phyloP scores from a whole-genome alignment of 2,888 invertebrate species.

The Sphaerophoria rueppellii region DNA sequence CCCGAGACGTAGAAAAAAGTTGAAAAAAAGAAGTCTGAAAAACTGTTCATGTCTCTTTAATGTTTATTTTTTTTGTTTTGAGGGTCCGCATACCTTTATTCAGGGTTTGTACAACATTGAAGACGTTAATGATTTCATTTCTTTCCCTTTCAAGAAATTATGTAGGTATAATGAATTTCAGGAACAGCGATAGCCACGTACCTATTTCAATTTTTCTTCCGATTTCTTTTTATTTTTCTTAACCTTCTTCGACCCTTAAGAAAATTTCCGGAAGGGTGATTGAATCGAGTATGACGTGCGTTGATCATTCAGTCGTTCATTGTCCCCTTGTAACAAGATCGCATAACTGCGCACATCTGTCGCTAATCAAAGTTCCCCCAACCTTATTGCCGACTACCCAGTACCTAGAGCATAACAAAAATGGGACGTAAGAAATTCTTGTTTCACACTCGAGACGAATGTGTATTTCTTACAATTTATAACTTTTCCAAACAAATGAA shows the following conservation, averaged over 20 bases:
- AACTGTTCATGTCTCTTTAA: too few relatives aligned
- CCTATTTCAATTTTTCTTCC: slow-evolving; percentile 38
- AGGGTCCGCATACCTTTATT: too few relatives aligned
- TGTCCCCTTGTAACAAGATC: slow-evolving; percentile 33
- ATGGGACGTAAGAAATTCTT: slow-evolving; percentile 15
- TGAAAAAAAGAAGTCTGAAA: too few relatives aligned
- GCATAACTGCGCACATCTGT: slow-evolving; percentile 61
- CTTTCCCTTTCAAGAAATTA: too few relatives aligned
- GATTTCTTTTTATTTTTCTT: slow-evolving; percentile 27
- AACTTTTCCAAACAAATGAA: too few relatives aligned
- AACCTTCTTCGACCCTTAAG: slow-evolving; percentile 34
- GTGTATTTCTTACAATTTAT: not conserved
- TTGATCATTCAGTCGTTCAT: not conserved
- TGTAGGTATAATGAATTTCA: too few relatives aligned
- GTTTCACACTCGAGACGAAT: slow-evolving; percentile 20
- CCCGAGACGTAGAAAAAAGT: too few relatives aligned
- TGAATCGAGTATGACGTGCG: not conserved
- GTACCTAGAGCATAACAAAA: slow-evolving; percentile 40
- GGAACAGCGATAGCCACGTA: not conserved
- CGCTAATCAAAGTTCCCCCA: slow-evolving; percentile 69
- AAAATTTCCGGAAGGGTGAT: slow-evolving; percentile 35
- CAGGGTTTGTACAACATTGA: too few relatives aligned
- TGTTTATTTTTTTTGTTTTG: too few relatives aligned
- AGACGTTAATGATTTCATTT: too few relatives aligned
- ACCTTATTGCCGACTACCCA: too few relatives aligned